Conservation (phyloP, 2,797 vertebrate genomes). For the Morelia viridis region DNA sequence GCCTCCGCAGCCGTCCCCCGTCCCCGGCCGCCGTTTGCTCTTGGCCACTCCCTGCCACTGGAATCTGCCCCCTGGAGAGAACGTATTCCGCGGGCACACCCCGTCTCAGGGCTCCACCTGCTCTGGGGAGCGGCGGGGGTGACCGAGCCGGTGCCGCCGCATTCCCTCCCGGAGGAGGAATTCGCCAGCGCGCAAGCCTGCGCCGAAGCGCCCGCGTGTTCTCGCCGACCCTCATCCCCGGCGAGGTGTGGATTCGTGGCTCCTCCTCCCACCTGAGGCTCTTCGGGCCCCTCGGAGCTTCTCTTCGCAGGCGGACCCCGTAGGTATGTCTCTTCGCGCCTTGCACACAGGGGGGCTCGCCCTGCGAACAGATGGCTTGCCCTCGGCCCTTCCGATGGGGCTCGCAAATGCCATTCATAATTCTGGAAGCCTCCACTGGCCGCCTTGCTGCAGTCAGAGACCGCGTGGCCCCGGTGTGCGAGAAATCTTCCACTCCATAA, state of each 20-base stretch:
- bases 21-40: background rate
- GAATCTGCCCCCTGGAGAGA: constrained; percentile 35
- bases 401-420: background rate
- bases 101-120: background rate
- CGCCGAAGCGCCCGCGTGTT: background rate
- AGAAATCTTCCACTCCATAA: background rate
- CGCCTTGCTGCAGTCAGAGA: background rate
- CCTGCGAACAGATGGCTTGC: background rate
- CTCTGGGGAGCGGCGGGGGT: background rate
- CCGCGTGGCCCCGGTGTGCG: background rate
- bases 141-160: constrained; percentile 1
- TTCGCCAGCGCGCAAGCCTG: background rate
- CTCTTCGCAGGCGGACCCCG: background rate
- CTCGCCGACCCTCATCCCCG: background rate
- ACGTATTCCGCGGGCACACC: background rate
- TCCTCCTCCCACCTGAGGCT: too few relatives aligned
- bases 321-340: background rate
- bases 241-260: background rate
- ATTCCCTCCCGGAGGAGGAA: constrained; percentile 4
- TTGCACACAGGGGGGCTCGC: background rate
- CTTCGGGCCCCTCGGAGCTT: background rate
- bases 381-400: background rate
- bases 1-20: background rate
- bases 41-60: background rate
- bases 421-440: background rate